Percentiles rank a stretch among this genome's conserved stretches.
Conservation (phyloP, 37 sponge, comb jelly and placozoan species). For the Halisarca cf. caerulea region DNA sequence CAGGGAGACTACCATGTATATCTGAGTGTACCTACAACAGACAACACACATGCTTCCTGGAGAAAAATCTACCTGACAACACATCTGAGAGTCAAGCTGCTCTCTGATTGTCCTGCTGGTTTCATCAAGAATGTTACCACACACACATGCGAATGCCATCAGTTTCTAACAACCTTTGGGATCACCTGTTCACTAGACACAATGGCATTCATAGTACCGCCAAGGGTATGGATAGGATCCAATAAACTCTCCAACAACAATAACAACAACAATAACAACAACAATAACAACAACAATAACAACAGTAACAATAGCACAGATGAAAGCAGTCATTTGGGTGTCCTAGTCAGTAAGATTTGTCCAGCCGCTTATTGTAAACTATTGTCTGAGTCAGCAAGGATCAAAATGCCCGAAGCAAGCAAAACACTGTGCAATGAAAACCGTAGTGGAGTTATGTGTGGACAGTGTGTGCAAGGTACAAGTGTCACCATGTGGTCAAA, state of each 20-base stretch:
- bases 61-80: no score
- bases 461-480: slow-evolving; percentile 8
- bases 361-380: neutral
- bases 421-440: slow-evolving; percentile 27
- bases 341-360: neutral
- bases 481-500: slow-evolving; percentile 42
- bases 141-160: neutral
- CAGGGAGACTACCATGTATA: no score
- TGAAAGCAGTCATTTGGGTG: no score
- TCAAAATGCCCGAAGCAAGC: neutral
- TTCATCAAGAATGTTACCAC: neutral
- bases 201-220: neutral
- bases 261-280: neutral
- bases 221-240: neutral
- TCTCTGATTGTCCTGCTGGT: neutral
- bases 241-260: neutral
- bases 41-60: no score
- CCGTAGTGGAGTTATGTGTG: slow-evolving; percentile 50
- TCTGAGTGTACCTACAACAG: no score
- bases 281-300: no score
- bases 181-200: neutral
- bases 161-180: neutral
- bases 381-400: neutral
- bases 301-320: no score
- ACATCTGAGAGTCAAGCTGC: neutral